A percentile compares a stretch with the other conserved stretches of the same genome.
These are phyloP conservation scores for Adrianichthys oophorus DNA, from an alignment of 2,797 vertebrate genomes.

Conservation along the genomic window DNA sequence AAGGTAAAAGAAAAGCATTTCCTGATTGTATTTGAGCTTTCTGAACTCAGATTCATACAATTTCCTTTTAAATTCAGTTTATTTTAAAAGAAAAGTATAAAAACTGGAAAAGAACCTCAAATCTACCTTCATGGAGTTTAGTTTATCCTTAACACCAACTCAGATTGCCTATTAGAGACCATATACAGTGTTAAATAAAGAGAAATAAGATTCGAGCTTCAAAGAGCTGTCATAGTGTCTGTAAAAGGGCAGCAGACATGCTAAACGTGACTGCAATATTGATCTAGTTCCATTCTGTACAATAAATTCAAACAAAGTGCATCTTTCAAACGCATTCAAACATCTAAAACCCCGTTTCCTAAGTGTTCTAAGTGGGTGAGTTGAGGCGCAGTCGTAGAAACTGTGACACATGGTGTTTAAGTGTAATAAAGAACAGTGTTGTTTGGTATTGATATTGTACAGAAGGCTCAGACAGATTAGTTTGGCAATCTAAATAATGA, in stretches of 20 bases:
- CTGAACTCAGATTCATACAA: too few relatives aligned
- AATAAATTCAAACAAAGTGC: slow-evolving; percentile 14
- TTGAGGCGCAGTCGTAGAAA: slow-evolving; percentile 28
- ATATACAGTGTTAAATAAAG: too few relatives aligned
- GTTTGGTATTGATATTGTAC: slow-evolving; percentile 48
- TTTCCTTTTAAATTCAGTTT: too few relatives aligned
- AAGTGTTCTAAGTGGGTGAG: slow-evolving; percentile 30
- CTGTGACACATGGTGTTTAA: slow-evolving; percentile 43
- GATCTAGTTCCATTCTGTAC: neutral
- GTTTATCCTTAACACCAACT: too few relatives aligned
- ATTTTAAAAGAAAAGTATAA: too few relatives aligned
- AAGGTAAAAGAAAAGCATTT: too few relatives aligned
- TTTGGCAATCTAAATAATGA: slow-evolving; percentile 37
- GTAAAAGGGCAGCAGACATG: neutral
- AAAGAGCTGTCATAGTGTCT: too few relatives aligned
- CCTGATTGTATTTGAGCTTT: too few relatives aligned
- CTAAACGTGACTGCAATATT: neutral
- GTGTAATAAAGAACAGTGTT: slow-evolving; percentile 46
- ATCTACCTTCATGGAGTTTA: too few relatives aligned
- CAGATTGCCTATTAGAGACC: too few relatives aligned
- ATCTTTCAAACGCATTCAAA: slow-evolving; percentile 3
- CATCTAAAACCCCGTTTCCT: neutral
- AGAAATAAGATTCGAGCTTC: too few relatives aligned
- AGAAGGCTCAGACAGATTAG: slow-evolving; percentile 39
- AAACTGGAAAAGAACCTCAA: too few relatives aligned